Percentiles rank a stretch among this genome's conserved stretches.
phyloP scores from a whole-genome alignment of 2,113 vertebrate genomes.

The Cyrtonyx montezumae region DNA sequence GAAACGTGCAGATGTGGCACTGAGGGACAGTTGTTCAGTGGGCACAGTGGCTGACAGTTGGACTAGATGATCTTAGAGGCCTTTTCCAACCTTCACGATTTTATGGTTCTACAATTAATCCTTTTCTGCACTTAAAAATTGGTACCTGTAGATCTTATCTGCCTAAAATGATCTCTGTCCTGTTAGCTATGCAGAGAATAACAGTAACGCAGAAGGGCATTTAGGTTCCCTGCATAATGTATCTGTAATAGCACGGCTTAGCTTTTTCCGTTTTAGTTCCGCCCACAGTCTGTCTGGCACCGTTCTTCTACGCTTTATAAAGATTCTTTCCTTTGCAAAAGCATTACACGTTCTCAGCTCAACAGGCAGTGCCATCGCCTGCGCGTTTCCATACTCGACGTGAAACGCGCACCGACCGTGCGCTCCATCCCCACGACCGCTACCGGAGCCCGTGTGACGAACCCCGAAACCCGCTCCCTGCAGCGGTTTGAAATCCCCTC shows the following conservation, averaged over 20 bases:
- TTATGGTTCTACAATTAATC: neutral
- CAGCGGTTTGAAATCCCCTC: neutral
- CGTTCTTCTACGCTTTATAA: neutral
- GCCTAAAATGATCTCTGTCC: neutral
- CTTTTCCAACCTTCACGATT: too few species aligned
- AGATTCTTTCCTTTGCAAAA: neutral
- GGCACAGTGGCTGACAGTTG: too few species aligned
- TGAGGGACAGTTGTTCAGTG: too few species aligned
- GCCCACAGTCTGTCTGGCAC: neutral
- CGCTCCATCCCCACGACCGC: rapidly evolving
- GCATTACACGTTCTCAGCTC: neutral
- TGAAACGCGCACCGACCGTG: rapidly evolving
- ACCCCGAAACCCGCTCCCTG: neutral
- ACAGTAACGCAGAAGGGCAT: neutral
- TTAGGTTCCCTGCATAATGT: neutral
- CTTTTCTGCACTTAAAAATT: neutral
- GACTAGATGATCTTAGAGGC: too few species aligned
- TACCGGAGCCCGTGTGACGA: rapidly evolving
- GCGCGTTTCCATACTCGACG: neutral
- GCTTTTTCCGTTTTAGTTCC: neutral
- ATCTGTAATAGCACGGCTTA: neutral
- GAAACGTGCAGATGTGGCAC: too few species aligned
- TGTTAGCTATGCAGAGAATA: neutral
- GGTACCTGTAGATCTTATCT: neutral
- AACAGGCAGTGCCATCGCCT: rapidly evolving